Evolutionary conservation across 1,140 invertebrate genomes (phyloP).

Genomic region (Lepidostoma basale): DNA sequence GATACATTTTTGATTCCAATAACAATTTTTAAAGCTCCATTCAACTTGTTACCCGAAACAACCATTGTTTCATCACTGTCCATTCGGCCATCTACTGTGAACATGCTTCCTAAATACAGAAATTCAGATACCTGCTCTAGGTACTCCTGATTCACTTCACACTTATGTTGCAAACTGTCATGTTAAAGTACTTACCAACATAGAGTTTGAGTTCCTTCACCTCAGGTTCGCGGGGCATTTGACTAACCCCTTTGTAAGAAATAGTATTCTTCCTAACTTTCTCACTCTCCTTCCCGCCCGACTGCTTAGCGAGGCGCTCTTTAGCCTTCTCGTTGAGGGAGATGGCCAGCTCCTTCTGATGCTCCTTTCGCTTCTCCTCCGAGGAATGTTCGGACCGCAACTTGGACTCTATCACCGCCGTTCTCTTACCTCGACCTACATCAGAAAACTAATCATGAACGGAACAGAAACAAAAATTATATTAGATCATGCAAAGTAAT

Average conservation of each 20-base stretch:
- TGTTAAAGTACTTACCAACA: constrained; percentile 81
- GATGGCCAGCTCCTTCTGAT: constrained; percentile 93
- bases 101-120: too few species aligned
- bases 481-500: constrained; percentile 4
- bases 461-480: background rate
- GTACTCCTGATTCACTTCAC: too few species aligned
- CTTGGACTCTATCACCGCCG: constrained; percentile 94
- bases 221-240: constrained; percentile 93
- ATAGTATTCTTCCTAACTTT: constrained; percentile 92
- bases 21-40: too few species aligned
- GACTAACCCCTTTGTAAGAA: constrained; percentile 91
- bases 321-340: constrained; percentile 92
- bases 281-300: constrained; percentile 84
- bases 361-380: constrained; percentile 95
- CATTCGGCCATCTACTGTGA: too few species aligned
- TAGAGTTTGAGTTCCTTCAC: constrained; percentile 93
- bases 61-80: too few species aligned
- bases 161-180: too few species aligned
- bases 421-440: constrained; percentile 82
- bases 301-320: constrained; percentile 87
- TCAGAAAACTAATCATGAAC: constrained; percentile 26
- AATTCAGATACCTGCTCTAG: too few species aligned
- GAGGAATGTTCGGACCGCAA: constrained; percentile 93
- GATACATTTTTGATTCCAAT: too few species aligned
- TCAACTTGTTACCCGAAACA: too few species aligned